Conservation (phyloP, 2,888 invertebrate genomes). For the Hermaeophaga mercurialis region DNA sequence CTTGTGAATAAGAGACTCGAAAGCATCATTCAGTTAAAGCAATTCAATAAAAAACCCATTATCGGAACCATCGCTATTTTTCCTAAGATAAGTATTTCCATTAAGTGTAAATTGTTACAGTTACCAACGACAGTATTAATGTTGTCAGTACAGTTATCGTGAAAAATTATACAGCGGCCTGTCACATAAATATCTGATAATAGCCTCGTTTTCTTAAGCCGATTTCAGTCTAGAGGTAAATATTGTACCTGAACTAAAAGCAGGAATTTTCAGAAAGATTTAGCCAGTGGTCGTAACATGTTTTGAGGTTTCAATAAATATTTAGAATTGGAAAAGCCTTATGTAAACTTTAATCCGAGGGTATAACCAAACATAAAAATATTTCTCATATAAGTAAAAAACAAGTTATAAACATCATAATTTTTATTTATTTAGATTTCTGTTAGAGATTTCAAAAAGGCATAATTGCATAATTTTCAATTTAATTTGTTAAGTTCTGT, state of each 20-base stretch:
- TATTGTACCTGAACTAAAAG: slow-evolving; percentile 8
- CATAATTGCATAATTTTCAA: too few species aligned
- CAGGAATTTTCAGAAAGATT: slow-evolving; percentile 2
- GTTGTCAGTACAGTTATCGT: slow-evolving; percentile 44
- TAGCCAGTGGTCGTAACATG: neutral
- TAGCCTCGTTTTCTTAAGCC: slow-evolving; percentile 30
- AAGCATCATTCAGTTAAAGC: slow-evolving; percentile 20
- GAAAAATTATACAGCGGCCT: slow-evolving; percentile 42
- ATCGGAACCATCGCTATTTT: slow-evolving; percentile 31
- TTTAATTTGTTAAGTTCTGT: too few species aligned
- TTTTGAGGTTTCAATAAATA: neutral
- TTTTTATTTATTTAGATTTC: too few species aligned
- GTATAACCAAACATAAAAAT: too few species aligned
- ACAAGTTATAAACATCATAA: too few species aligned
- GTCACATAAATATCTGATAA: slow-evolving; percentile 33
- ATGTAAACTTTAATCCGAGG: too few species aligned
- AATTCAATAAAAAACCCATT: slow-evolving; percentile 28
- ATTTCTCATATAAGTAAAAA: too few species aligned
- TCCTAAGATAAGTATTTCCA: slow-evolving; percentile 37
- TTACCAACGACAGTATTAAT: slow-evolving; percentile 41
- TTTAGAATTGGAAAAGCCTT: too few species aligned
- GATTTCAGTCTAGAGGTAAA: slow-evolving; percentile 23
- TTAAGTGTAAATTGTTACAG: slow-evolving; percentile 43
- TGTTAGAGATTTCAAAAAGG: too few species aligned
- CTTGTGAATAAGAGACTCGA: slow-evolving; percentile 10